Percentiles rank a stretch among this genome's conserved stretches.
These are phyloP conservation scores for Alces alces DNA, from an alignment of 2,113 vertebrate genomes.

Conservation along the genomic window DNA sequence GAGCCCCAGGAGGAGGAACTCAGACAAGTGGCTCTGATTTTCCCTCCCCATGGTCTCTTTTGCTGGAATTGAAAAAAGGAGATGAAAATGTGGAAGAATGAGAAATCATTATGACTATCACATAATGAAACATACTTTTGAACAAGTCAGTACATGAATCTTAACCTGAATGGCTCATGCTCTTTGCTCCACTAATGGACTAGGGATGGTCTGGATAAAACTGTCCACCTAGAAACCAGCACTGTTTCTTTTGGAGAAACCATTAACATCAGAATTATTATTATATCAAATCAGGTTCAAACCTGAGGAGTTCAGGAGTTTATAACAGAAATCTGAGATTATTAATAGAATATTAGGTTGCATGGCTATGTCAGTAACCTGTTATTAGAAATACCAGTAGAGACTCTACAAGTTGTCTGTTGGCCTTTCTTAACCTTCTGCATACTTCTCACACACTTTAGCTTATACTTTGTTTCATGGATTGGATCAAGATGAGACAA, in stretches of 20 bases:
- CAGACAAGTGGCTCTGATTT: neutral
- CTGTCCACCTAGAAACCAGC: neutral
- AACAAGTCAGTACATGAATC: neutral
- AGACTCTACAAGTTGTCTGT: neutral
- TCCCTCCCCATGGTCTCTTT: neutral
- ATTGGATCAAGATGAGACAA: neutral
- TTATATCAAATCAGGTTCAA: neutral
- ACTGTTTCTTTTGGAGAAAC: neutral
- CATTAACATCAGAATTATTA: neutral
- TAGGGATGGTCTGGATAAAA: neutral
- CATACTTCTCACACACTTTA: neutral
- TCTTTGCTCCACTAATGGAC: neutral
- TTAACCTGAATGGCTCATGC: neutral
- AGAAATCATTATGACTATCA: neutral
- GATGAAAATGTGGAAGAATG: neutral
- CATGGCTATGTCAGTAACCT: neutral
- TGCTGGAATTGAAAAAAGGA: neutral
- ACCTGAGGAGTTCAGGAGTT: neutral
- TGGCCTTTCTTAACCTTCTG: neutral
- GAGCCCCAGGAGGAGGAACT: conserved; percentile 52
- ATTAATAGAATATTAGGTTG: neutral
- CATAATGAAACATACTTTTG: neutral
- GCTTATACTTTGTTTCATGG: neutral
- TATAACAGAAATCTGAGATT: neutral
- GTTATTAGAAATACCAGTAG: neutral